Conservation (phyloP, 2,113 vertebrate species). For the Polyodon spathula region DNA sequence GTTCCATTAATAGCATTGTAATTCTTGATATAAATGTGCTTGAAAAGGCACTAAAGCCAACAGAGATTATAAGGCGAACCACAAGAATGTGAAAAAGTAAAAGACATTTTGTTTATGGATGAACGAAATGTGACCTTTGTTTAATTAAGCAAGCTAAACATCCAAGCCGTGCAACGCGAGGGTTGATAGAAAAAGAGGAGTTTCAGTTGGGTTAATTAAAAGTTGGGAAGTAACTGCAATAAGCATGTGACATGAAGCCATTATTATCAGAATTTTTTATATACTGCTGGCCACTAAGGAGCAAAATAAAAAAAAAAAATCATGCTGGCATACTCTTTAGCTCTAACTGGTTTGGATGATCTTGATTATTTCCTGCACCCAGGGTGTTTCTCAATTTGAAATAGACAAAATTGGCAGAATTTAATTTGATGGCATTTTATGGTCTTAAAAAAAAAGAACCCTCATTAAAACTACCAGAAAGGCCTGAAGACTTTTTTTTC, state of each 20-base stretch:
- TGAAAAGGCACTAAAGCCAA: too few relatives aligned
- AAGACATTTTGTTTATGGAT: background rate
- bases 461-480: conserved; percentile 90
- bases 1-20: too few relatives aligned
- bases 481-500: conserved; percentile 62
- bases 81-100: conserved; percentile 1
- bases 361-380: conserved; percentile 71
- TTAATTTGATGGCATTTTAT: conserved; percentile 97
- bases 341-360: conserved; percentile 80
- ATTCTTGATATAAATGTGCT: too few relatives aligned
- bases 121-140: conserved; percentile 23
- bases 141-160: conserved; percentile 18
- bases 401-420: conserved; percentile 88
- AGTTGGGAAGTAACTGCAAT: conserved; percentile 74
- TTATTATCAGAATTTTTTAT: conserved; percentile 92
- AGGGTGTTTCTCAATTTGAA: conserved; percentile 82
- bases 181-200: conserved; percentile 12
- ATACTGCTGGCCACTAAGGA: conserved; percentile 70
- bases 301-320: conserved; percentile 65
- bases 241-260: conserved; percentile 78
- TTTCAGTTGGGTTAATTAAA: conserved; percentile 76
- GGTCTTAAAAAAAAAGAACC: conserved; percentile 72
- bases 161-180: conserved; percentile 14
- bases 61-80: background rate
- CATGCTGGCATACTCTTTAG: conserved; percentile 88